Evolutionary conservation across 1,140 invertebrate genomes (phyloP), one percentile per base, ranked within the genome.

Genomic region (Heliconius melpomene): DNA sequence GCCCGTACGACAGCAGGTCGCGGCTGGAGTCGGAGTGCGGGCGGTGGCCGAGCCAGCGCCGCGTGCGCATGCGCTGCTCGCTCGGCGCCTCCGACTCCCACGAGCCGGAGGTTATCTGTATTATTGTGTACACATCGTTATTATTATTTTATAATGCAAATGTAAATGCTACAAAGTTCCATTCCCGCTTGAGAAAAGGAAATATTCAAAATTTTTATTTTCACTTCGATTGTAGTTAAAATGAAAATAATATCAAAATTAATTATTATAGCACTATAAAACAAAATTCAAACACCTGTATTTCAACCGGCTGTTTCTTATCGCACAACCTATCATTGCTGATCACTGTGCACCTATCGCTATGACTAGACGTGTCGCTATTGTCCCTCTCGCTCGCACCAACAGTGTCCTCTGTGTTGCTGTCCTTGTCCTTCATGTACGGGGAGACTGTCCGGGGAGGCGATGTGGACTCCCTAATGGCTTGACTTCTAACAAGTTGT

Each of bases 401-500:
- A 16, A 40, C 23, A 6, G 40, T 50, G 5, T 79, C 74, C 9
- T 81, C 73, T 7, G 66, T 77, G 7, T 74, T 54, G 23, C 38
- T 57, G 46, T 75, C 72, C 23, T 75, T 74, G 20, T 78, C 76
- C 13, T 23, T 78, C 73, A 50, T 95, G 83, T 95, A 85, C 85
- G 95, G 95, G 79, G 95, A 96, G 75, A 96, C 95, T 84, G 97
- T 96, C 83, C 97, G 96, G 54, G 97, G 97, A 20, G 98, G 97
- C 36, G 97, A 98, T 75, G 97, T 96, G 81, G 97, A 97, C 94
- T 98, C 98, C 88, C 97, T 96, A 95, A 98, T 97, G 80, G 98
- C 98, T 95, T 98, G 97, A 87, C 98, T 98, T 88, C 98, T 96
- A 36, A 98, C 97, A 83, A 98, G 95, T 89, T 98, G 95, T 95